A percentile compares a stretch with the other conserved stretches of the same genome.
phyloP scores from a whole-genome alignment of 2,797 vertebrate genomes.

The Crypturellus tataupa region DNA sequence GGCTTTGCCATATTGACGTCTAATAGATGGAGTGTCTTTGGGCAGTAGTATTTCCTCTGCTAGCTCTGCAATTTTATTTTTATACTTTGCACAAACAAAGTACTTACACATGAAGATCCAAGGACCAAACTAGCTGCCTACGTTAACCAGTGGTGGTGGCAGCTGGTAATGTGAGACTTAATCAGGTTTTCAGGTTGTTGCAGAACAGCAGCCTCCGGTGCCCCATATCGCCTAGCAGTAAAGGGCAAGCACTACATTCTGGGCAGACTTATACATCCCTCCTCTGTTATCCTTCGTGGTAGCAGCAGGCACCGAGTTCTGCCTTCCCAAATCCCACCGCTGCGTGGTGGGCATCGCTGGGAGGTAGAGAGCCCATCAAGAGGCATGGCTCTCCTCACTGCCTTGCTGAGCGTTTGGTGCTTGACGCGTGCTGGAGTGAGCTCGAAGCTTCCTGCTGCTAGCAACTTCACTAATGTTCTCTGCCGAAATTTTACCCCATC shows the following conservation, averaged over 20 bases:
- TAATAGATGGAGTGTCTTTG: not conserved
- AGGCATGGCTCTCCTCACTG: rapidly evolving
- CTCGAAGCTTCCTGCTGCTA: not conserved
- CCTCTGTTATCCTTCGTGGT: not conserved
- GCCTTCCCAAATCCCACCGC: rapidly evolving
- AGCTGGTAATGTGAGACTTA: not conserved
- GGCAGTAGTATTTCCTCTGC: not conserved
- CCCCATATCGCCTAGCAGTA: not conserved
- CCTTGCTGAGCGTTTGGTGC: not conserved
- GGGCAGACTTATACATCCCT: not conserved
- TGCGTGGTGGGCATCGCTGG: not conserved
- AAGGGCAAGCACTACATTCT: rapidly evolving
- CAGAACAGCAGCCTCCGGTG: not conserved
- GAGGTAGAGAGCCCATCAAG: not conserved
- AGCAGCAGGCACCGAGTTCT: rapidly evolving
- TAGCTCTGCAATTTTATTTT: not conserved
- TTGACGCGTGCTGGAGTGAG: not conserved
- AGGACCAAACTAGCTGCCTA: rapidly evolving
- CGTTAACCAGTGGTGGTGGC: not conserved
- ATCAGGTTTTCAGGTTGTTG: not conserved
- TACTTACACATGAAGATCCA: too few species aligned
- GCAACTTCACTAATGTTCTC: not conserved
- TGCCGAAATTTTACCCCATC: not conserved
- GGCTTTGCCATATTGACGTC: not conserved
- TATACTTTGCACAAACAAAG: not conserved